Evolutionary conservation across 2,888 invertebrate species (phyloP).

Genomic region (Drosophila atroscutellata): DNA sequence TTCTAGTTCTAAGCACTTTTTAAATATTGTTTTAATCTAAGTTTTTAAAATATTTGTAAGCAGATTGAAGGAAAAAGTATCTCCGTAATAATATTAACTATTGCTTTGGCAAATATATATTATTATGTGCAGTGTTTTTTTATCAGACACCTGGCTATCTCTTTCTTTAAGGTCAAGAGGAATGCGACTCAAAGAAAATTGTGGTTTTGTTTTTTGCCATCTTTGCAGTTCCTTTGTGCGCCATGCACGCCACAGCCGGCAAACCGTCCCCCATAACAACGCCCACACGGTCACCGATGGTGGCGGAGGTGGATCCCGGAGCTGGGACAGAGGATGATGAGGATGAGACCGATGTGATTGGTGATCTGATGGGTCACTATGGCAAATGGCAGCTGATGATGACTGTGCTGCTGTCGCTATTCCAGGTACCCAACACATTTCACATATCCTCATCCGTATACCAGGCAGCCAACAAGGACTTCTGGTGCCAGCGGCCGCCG

Average conservation of each 20-base stretch:
- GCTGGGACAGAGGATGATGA: constrained; percentile 65
- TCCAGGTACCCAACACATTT: constrained; percentile 92
- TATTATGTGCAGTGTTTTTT: not conserved
- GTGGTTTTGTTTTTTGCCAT: not conserved
- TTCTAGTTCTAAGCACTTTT: not conserved
- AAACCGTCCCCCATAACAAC: constrained; percentile 80
- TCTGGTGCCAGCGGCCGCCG: constrained; percentile 89
- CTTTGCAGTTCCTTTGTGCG: constrained; percentile 79
- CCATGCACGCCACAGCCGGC: constrained; percentile 81
- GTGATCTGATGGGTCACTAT: constrained; percentile 89
- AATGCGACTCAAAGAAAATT: not conserved
- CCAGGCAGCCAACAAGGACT: constrained; percentile 88
- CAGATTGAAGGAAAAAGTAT: not conserved
- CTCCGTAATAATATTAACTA: not conserved
- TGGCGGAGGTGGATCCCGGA: constrained; percentile 44
- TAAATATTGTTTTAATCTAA: not conserved
- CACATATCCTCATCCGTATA: constrained; percentile 92
- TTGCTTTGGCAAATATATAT: not conserved
- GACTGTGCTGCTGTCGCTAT: constrained; percentile 90
- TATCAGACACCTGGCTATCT: not conserved
- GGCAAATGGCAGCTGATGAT: constrained; percentile 91
- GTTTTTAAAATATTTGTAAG: not conserved
- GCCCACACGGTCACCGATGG: constrained; percentile 61
- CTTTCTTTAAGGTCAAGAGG: not conserved
- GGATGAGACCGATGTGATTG: constrained; percentile 88